phyloP scores from a whole-genome alignment of 1,140 invertebrate genomes.

The Drosophila nannoptera region DNA sequence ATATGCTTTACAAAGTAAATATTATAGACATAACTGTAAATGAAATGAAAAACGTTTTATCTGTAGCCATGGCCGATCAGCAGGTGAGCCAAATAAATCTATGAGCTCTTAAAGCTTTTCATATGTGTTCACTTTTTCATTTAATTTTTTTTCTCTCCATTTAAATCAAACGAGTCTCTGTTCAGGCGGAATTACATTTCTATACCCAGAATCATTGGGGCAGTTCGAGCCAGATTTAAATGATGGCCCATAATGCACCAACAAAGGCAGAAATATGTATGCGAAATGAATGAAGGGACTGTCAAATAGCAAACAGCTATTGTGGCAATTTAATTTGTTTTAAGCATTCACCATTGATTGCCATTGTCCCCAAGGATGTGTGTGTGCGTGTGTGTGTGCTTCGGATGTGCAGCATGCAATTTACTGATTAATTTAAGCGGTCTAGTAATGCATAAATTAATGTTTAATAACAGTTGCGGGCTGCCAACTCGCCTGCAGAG shows the following conservation, averaged over 20 bases:
- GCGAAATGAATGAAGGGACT: slow-evolving; percentile 29
- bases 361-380: slow-evolving; percentile 4
- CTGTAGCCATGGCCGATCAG: too few relatives aligned
- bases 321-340: slow-evolving; percentile 48
- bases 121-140: too few relatives aligned
- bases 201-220: too few relatives aligned
- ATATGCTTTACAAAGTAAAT: too few relatives aligned
- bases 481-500: slow-evolving; percentile 24
- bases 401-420: slow-evolving; percentile 38
- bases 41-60: too few relatives aligned
- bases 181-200: slow-evolving; percentile 1
- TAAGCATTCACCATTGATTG: slow-evolving; percentile 29
- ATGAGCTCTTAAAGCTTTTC: too few relatives aligned
- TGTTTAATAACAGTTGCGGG: slow-evolving; percentile 62
- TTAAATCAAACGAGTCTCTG: slow-evolving; percentile 2
- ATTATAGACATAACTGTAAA: too few relatives aligned
- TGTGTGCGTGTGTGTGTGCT: background rate
- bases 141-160: background rate
- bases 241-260: slow-evolving; percentile 16
- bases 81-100: too few relatives aligned
- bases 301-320: slow-evolving; percentile 47
- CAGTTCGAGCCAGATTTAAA: slow-evolving; percentile 7
- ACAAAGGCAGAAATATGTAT: slow-evolving; percentile 24
- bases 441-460: slow-evolving; percentile 72
- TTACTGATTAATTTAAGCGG: slow-evolving; percentile 71